Evolutionary conservation across 1,140 invertebrate species (phyloP).

Genomic region (Penaeus chinensis): DNA sequence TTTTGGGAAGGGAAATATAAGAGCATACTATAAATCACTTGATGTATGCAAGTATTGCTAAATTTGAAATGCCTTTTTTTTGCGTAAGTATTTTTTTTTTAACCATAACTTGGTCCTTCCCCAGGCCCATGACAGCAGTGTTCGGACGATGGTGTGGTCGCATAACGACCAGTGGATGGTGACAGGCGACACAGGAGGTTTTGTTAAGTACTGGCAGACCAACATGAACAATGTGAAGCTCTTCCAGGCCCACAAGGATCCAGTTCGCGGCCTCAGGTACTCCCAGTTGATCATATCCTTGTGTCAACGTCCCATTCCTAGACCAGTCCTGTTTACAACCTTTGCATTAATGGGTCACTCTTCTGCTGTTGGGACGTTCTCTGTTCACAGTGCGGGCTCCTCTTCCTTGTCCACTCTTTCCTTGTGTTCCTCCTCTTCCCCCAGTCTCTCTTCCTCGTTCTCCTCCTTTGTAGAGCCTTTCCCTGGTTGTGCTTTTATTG

Average conservation of each 20-base stretch:
- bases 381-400: not conserved
- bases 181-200: conserved; percentile 97
- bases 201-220: conserved; percentile 99
- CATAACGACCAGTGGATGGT: conserved; percentile 99
- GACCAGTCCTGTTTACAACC: not conserved
- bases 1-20: no score
- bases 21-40: no score
- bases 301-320: conserved; percentile 22
- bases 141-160: conserved; percentile 99
- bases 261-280: conserved; percentile 97
- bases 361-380: no score
- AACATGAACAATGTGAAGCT: conserved; percentile 99
- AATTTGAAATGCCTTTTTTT: no score
- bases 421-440: not conserved
- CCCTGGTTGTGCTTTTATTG: no score
- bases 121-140: conserved; percentile 96
- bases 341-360: not conserved
- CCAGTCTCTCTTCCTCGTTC: no score
- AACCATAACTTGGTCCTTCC: conserved; percentile 66
- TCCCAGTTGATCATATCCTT: conserved; percentile 63
- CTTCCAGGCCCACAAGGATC: conserved; percentile 99
- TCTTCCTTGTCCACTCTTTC: not conserved
- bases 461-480: no score
- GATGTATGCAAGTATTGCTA: no score
- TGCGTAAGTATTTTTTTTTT: no score